phyloP scores from a whole-genome alignment of 2,797 vertebrate genomes.

The Hirundo rustica region DNA sequence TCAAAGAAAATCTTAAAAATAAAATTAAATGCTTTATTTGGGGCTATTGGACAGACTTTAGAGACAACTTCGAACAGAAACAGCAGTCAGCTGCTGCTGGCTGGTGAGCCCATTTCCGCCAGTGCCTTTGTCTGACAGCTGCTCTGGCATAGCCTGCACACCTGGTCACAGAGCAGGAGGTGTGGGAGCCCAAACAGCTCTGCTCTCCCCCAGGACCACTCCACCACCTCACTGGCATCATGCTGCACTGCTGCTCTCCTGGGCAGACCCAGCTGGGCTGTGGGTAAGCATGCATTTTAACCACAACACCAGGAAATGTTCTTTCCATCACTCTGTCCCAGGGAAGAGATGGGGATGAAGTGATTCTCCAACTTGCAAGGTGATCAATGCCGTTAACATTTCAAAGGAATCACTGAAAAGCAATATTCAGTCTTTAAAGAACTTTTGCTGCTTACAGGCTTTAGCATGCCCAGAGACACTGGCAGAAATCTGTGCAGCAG shows the following conservation, averaged over 20 bases:
- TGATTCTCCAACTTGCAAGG: background rate
- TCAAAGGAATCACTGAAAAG: background rate
- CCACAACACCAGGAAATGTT: background rate
- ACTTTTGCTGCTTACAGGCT: background rate
- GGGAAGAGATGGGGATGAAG: background rate
- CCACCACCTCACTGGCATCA: background rate
- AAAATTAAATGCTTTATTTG: background rate
- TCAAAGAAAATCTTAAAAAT: background rate
- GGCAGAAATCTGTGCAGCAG: background rate
- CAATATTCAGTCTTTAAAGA: background rate
- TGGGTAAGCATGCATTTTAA: background rate
- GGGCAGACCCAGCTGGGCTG: background rate
- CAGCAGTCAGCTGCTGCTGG: background rate
- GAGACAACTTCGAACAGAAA: background rate
- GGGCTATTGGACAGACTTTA: background rate
- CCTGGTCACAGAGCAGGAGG: background rate
- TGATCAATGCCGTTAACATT: background rate
- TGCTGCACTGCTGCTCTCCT: background rate
- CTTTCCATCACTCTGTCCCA: background rate
- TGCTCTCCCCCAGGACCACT: background rate
- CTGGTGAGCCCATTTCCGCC: background rate
- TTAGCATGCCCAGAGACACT: background rate
- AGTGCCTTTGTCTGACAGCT: background rate
- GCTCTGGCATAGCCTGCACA: background rate
- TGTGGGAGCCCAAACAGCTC: background rate